Percentiles rank a stretch among this genome's conserved stretches.
These are phyloP conservation scores for Micromussa lordhowensis DNA, from an alignment of 92 coral and sea anemone genomes.

Conservation along the genomic window DNA sequence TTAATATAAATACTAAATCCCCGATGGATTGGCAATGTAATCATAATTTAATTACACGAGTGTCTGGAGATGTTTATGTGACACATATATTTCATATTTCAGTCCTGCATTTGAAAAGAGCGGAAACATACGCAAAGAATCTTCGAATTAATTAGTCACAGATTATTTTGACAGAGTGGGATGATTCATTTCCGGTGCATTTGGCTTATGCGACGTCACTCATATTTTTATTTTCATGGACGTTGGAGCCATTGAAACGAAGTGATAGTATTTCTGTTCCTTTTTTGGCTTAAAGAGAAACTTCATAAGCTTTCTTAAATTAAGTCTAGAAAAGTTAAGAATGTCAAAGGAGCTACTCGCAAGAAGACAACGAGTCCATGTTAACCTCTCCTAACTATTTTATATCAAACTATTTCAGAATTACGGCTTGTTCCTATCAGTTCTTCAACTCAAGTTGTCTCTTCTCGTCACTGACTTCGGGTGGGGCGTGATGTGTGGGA, in stretches of 20 bases:
- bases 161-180: neutral
- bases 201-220: neutral
- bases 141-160: neutral
- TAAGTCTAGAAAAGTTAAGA: no score
- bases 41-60: neutral
- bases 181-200: constrained; percentile 26
- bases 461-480: neutral
- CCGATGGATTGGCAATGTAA: neutral
- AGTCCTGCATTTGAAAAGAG: neutral
- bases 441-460: neutral
- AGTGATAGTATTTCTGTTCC: neutral
- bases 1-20: constrained; percentile 16
- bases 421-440: neutral
- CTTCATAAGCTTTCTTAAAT: neutral
- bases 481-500: neutral
- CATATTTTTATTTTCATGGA: neutral
- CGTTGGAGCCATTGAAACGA: neutral
- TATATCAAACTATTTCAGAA: neutral
- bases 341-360: no score
- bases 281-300: neutral
- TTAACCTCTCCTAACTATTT: neutral
- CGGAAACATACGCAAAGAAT: neutral
- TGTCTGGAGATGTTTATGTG: neutral
- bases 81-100: neutral
- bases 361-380: neutral